These are phyloP conservation scores for Tragelaphus buxtoni DNA, from an alignment of 2,113 vertebrate species.

Conservation along the genomic window DNA sequence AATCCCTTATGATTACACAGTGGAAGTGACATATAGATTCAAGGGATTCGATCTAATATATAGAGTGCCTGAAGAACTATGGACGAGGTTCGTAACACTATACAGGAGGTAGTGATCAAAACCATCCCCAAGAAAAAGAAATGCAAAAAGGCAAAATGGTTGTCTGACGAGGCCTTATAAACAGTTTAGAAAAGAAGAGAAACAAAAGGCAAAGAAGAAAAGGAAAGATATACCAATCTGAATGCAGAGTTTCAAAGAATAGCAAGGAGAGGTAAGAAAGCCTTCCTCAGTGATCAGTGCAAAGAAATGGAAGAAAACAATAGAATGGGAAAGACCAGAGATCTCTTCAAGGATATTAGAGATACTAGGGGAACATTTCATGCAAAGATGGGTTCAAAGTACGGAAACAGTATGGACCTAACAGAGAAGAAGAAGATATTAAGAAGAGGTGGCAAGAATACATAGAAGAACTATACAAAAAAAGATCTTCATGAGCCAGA, in stretches of 20 bases:
- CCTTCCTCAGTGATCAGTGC: neutral
- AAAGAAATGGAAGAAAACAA: neutral
- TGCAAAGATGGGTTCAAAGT: neutral
- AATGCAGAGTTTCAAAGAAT: neutral
- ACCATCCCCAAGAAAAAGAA: neutral
- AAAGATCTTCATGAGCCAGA: neutral
- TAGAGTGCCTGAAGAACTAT: neutral
- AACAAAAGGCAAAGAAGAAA: neutral
- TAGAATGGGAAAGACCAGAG: neutral
- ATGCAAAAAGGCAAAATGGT: neutral
- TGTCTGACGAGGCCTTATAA: neutral
- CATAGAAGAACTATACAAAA: neutral
- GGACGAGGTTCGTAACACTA: neutral
- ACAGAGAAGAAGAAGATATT: neutral
- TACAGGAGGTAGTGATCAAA: neutral
- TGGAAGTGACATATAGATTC: neutral
- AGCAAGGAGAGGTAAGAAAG: neutral
- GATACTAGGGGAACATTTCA: neutral
- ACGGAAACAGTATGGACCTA: neutral
- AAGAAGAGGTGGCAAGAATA: neutral
- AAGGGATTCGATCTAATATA: neutral
- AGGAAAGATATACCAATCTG: neutral
- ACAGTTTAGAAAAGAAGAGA: neutral
- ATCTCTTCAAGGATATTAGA: neutral
- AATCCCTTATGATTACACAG: neutral